These are phyloP conservation scores for Passerculus sandwichensis DNA, from an alignment of 2,797 vertebrate genomes.

Conservation along the genomic window DNA sequence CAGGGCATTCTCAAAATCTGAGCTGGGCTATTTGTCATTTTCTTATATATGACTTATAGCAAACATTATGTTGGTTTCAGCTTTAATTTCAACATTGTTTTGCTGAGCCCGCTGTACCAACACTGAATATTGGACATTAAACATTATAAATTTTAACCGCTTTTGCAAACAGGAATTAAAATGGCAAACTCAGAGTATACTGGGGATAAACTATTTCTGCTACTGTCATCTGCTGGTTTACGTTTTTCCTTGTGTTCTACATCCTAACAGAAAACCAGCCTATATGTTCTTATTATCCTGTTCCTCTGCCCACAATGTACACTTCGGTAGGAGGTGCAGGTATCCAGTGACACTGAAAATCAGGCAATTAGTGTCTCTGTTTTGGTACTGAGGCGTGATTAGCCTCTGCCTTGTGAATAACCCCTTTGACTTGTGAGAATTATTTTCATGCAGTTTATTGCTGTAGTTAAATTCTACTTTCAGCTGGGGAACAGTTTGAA, in stretches of 20 bases:
- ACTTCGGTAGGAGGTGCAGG: conserved; percentile 12
- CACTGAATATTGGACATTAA: background rate
- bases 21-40: background rate
- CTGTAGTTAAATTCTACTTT: conserved; percentile 45
- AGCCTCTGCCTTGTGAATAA: conserved; percentile 38
- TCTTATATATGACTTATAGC: background rate
- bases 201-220: background rate
- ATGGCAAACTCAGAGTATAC: background rate
- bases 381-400: conserved; percentile 41
- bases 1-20: conserved; percentile 17
- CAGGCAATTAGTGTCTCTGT: conserved; percentile 31
- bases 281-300: conserved; percentile 11
- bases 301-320: background rate
- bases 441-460: conserved; percentile 38
- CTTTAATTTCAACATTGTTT: background rate
- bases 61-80: background rate
- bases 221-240: background rate
- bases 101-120: background rate
- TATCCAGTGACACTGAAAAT: conserved; percentile 43
- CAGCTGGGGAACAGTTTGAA: conserved; percentile 32
- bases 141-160: background rate
- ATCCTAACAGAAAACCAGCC: background rate
- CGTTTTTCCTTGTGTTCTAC: background rate
- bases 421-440: conserved; percentile 33
- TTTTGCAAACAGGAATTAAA: background rate